Evolutionary conservation across 1,140 invertebrate species (phyloP).

Genomic region (Leptinotarsa texana): DNA sequence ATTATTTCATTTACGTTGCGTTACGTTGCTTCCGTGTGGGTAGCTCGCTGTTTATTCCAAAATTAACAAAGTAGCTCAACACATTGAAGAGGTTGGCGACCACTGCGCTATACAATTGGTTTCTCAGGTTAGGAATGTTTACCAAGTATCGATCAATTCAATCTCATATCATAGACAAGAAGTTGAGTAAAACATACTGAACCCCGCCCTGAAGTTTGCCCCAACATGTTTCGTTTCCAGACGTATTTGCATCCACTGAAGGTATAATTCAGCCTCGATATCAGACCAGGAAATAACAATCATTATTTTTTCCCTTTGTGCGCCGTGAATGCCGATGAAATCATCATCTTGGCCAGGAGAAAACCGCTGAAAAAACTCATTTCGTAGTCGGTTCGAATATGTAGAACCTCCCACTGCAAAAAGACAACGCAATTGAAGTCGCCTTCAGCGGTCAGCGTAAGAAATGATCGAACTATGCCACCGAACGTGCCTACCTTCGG

Average conservation of each 20-base stretch:
- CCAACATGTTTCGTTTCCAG: no score
- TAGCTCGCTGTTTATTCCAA: no score
- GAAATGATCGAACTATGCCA: constrained; percentile 2
- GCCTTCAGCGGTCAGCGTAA: neutral
- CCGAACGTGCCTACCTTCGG: constrained; percentile 1
- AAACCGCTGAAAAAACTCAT: constrained; percentile 1
- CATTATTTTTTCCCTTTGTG: neutral
- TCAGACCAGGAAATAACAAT: neutral
- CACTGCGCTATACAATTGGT: no score
- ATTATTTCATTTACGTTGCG: no score
- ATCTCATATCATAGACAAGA: no score
- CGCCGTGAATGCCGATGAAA: constrained; percentile 1
- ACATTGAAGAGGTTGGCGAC: no score
- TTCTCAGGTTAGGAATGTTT: no score
- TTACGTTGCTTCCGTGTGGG: no score
- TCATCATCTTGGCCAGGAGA: neutral
- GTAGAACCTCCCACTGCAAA: neutral
- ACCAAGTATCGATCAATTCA: no score
- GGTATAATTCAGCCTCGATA: neutral
- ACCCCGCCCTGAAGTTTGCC: no score
- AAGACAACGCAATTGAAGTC: neutral
- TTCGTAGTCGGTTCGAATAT: neutral
- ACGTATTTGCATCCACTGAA: neutral
- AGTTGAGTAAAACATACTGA: no score
- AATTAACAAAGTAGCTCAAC: no score